phyloP scores from a whole-genome alignment of 2,888 invertebrate species.

The Automeris io region DNA sequence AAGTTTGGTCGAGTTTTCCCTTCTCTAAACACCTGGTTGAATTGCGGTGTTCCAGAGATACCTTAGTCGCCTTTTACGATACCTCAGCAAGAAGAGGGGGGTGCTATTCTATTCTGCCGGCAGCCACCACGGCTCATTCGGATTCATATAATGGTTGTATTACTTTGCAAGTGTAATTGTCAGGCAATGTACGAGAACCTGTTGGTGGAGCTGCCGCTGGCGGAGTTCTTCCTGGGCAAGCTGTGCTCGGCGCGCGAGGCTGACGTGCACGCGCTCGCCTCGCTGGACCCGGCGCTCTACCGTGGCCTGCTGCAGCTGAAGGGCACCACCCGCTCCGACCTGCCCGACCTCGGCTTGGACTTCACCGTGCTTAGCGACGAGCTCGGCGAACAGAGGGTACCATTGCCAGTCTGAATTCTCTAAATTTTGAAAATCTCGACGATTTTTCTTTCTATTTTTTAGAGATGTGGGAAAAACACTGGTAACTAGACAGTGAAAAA shows the following conservation, averaged over 20 bases:
- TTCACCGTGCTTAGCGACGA: constrained; percentile 95
- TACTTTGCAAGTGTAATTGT: constrained; percentile 5
- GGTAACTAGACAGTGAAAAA: too few species aligned
- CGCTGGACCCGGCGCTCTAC: constrained; percentile 94
- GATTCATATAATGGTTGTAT: neutral
- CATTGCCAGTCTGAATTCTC: neutral
- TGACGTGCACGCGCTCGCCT: constrained; percentile 94
- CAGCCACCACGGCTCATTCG: too few species aligned
- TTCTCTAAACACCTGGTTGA: too few species aligned
- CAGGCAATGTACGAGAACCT: constrained; percentile 96
- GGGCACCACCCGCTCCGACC: constrained; percentile 88
- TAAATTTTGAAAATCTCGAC: too few species aligned
- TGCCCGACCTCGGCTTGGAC: constrained; percentile 92
- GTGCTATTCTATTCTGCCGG: too few species aligned
- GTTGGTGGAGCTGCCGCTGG: constrained; percentile 94
- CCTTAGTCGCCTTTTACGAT: too few species aligned
- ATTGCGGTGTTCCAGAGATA: too few species aligned
- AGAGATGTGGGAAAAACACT: too few species aligned
- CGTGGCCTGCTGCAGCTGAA: constrained; percentile 92
- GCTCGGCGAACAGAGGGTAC: constrained; percentile 89
- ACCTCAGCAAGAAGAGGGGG: too few species aligned
- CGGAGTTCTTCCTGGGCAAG: constrained; percentile 91
- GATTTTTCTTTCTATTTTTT: neutral
- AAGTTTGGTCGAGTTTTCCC: too few species aligned
- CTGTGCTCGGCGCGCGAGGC: constrained; percentile 86